These are phyloP conservation scores for Pteria penguin DNA, from an alignment of 2,888 invertebrate genomes.

Conservation along the genomic window DNA sequence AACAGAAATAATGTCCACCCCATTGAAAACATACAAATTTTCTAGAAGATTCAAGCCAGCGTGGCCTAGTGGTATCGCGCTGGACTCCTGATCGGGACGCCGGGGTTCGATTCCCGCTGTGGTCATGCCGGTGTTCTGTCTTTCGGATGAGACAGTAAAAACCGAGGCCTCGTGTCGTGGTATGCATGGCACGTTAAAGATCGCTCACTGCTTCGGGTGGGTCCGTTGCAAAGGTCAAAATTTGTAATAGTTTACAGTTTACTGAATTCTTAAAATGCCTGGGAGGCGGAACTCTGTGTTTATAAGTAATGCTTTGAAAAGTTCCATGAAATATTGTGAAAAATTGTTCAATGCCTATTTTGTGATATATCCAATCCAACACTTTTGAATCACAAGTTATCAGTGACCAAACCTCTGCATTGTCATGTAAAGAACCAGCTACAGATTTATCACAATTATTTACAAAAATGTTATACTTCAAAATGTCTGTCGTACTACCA, in stretches of 20 bases:
- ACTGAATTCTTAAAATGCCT: slow-evolving; percentile 10
- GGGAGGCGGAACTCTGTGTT: slow-evolving; percentile 1
- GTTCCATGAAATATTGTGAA: slow-evolving; percentile 1
- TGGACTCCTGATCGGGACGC: neutral
- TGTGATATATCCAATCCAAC: neutral
- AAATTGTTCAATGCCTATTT: slow-evolving; percentile 2
- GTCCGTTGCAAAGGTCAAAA: too few relatives aligned
- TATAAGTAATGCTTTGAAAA: slow-evolving; percentile 7
- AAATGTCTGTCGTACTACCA: too few relatives aligned
- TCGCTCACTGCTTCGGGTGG: too few relatives aligned
- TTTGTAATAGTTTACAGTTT: slow-evolving; percentile 8
- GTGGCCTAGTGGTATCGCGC: too few relatives aligned
- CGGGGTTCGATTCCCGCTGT: slow-evolving; percentile 7
- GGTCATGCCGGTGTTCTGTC: too few relatives aligned
- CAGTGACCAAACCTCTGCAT: neutral
- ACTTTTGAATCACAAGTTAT: slow-evolving; percentile 3
- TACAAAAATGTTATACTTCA: neutral
- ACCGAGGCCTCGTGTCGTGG: too few relatives aligned
- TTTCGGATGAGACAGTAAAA: too few relatives aligned
- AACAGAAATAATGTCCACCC: slow-evolving; percentile 29
- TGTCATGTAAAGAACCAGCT: slow-evolving; percentile 2
- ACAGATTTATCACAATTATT: slow-evolving; percentile 3
- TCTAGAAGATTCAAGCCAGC: too few relatives aligned
- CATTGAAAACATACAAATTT: slow-evolving; percentile 21
- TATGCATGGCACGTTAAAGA: too few relatives aligned